Evolutionary conservation across 2,113 vertebrate species (phyloP).

Genomic region (Leptodactylus fuscus): DNA sequence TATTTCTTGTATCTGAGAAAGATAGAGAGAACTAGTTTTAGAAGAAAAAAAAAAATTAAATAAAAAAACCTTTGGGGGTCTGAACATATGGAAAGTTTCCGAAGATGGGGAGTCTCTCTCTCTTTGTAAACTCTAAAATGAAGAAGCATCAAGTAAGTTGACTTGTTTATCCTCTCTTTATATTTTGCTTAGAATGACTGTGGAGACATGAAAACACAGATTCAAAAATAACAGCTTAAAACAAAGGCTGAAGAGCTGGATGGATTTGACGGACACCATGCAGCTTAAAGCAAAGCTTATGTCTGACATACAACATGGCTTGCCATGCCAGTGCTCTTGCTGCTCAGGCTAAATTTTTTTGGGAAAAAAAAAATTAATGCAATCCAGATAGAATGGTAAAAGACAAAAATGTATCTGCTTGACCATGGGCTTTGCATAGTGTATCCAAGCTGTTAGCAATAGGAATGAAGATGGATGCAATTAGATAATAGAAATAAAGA

Average conservation of each 20-base stretch:
- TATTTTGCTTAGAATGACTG: constrained; percentile 55
- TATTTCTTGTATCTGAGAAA: too few relatives aligned
- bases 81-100: constrained; percentile 99
- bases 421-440: constrained; percentile 71
- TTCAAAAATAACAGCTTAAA: constrained; percentile 69
- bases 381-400: constrained; percentile 53
- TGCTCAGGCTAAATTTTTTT: constrained; percentile 59
- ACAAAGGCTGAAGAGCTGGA: constrained; percentile 67
- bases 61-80: constrained; percentile 94
- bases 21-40: background rate
- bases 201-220: constrained; percentile 59
- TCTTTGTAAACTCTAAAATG: constrained; percentile 99
- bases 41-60: constrained; percentile 72
- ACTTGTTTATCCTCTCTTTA: constrained; percentile 64
- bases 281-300: constrained; percentile 78
- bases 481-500: constrained; percentile 61
- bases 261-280: constrained; percentile 76
- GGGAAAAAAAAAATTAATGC: constrained; percentile 65
- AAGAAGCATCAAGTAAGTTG: constrained; percentile 93
- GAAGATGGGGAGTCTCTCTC: constrained; percentile 99
- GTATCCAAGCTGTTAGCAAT: constrained; percentile 64
- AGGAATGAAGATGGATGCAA: constrained; percentile 67
- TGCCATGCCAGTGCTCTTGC: constrained; percentile 67
- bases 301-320: constrained; percentile 65
- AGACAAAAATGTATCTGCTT: constrained; percentile 65